Conservation (phyloP, 2,888 invertebrate genomes). For the Nomada goodeniana region DNA sequence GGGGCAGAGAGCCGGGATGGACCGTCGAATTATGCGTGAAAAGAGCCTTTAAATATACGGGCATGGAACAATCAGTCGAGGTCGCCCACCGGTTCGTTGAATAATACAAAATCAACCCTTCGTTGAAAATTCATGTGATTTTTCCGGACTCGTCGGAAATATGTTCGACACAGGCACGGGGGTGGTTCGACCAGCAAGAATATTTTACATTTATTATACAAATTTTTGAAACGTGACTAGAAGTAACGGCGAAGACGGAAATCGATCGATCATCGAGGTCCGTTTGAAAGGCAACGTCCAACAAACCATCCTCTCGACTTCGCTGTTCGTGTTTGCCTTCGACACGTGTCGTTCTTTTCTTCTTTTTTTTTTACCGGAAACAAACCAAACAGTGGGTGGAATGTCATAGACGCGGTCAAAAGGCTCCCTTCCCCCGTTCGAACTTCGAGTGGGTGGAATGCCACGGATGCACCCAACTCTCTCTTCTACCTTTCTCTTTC, state of each 20-base stretch:
- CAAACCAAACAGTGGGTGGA: conserved; percentile 69
- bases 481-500: conserved; percentile 22
- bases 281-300: conserved; percentile 11
- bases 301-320: conserved; percentile 39
- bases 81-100: conserved; percentile 9
- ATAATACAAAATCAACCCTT: conserved; percentile 15
- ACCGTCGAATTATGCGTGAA: conserved; percentile 38
- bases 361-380: conserved; percentile 45
- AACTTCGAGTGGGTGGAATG: conserved; percentile 71
- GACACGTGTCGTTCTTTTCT: conserved; percentile 64
- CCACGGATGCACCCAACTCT: conserved; percentile 57
- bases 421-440: not conserved
- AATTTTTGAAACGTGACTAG: conserved; percentile 34
- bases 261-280: conserved; percentile 55
- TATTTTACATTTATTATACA: conserved; percentile 50
- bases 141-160: not conserved
- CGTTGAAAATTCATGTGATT: conserved; percentile 6
- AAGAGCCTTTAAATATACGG: conserved; percentile 12
- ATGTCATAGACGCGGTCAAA: conserved; percentile 60
- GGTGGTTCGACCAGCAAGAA: not conserved
- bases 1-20: conserved; percentile 2
- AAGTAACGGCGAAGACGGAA: conserved; percentile 15
- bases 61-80: not conserved
- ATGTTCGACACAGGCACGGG: conserved; percentile 1
- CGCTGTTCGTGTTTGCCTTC: conserved; percentile 55